Percentiles rank a stretch among this genome's conserved stretches.
phyloP scores from a whole-genome alignment of 2,113 vertebrate species.

The Hypocryptadius cinnamomeus region DNA sequence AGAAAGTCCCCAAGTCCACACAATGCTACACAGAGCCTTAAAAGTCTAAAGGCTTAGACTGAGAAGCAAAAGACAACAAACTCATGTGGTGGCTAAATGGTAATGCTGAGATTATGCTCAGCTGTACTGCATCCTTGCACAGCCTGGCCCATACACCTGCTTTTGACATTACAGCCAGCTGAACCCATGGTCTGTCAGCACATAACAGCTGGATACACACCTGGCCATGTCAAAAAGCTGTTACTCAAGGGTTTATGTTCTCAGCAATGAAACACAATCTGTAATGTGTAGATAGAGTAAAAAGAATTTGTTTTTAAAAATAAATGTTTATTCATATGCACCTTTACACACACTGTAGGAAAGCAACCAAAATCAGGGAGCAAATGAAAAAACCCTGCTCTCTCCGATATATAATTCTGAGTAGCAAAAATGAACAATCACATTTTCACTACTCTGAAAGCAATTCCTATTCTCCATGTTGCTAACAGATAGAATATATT shows the following conservation, averaged over 20 bases:
- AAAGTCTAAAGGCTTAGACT: background rate
- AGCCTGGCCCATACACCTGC: background rate
- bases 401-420: background rate
- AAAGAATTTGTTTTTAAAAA: background rate
- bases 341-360: background rate
- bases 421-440: background rate
- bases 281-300: background rate
- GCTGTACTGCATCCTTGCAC: background rate
- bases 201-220: fast-evolving
- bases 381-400: background rate
- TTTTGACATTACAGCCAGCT: background rate
- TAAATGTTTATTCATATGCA: background rate
- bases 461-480: background rate
- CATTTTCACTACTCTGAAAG: background rate
- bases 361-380: background rate
- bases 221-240: background rate
- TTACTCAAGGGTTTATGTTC: background rate
- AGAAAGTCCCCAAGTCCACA: background rate
- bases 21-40: background rate
- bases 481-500: background rate
- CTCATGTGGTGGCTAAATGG: background rate
- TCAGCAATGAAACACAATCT: background rate
- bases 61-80: background rate
- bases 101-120: background rate
- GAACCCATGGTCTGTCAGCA: background rate